Evolutionary conservation across 2,888 invertebrate species (phyloP).

Genomic region (Synergus gifuensis): DNA sequence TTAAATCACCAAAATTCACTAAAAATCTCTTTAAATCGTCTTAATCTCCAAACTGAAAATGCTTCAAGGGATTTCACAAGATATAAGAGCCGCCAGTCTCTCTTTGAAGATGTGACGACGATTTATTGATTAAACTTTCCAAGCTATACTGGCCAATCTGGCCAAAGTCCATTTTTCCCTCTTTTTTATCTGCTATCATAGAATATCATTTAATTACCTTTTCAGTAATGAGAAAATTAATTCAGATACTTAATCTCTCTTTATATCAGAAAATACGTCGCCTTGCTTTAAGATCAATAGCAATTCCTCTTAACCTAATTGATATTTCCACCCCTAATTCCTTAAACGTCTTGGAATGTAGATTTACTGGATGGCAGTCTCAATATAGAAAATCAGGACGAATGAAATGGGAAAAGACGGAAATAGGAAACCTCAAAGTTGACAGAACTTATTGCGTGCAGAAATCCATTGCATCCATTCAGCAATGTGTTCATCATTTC

Average conservation of each 20-base stretch:
- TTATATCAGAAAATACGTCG: not conserved
- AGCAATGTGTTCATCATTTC: constrained; percentile 32
- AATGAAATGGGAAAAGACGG: constrained; percentile 36
- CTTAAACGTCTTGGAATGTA: not conserved
- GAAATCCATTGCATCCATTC: constrained; percentile 25
- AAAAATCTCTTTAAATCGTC: too few relatives aligned
- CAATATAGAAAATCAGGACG: constrained; percentile 29
- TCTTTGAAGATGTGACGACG: too few relatives aligned
- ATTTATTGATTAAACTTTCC: too few relatives aligned
- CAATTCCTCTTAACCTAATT: constrained; percentile 14
- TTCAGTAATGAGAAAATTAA: not conserved
- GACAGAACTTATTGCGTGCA: constrained; percentile 35
- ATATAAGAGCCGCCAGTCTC: too few relatives aligned
- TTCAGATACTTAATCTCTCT: not conserved
- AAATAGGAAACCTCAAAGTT: constrained; percentile 37
- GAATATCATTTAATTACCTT: not conserved
- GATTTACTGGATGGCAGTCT: not conserved
- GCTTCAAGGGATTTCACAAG: too few relatives aligned
- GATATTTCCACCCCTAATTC: not conserved
- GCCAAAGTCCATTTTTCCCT: not conserved
- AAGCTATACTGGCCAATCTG: too few relatives aligned
- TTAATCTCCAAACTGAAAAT: too few relatives aligned
- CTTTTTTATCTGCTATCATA: not conserved
- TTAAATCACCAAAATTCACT: too few relatives aligned
- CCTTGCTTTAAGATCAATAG: not conserved